Base-by-base conservation (phyloP, 2,888 invertebrate genomes). In the Eulithis prunata region DNA sequence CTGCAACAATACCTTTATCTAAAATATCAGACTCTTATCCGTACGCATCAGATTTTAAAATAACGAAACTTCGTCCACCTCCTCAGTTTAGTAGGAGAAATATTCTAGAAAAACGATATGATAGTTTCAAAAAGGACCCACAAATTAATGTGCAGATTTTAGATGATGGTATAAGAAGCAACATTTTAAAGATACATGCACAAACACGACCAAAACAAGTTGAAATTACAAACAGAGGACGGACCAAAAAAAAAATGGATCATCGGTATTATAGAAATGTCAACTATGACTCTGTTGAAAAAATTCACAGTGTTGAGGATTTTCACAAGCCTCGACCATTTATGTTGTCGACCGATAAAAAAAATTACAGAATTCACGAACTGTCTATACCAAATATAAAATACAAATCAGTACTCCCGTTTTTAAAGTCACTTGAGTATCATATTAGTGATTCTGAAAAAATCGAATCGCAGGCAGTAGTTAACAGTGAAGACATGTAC, bases 91-190 rank as follows among this genome's bases (percentile, higher is more conserved):
- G 82, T 75, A 81, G 84, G 62, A 83, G 75, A 74, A 84, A 79
- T 71, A 71, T 85, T 45, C 76, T 80, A 6, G 80, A 84, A 69
- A 85, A 77, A 68, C 78, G 75, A 14, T 75, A 78, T 47, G 77
- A 80, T 63, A 69, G 78, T 32, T 72, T 69, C 28, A 89, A 87
- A 79, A 82, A 86, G 75, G 83, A 73, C 54, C 84, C 83, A 32
- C 78, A 88, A 77, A 87, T 86, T 57, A 92, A 91, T 75, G 81
- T 93, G 0, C 76, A 91, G 80, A 86, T 90, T 71, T 57, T 90
- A 60, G 80, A 88, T 74, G 78, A 87, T 36, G 84, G 86, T 69
- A 56, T 85, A 46, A 81, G 89, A 77, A 80, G 71, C 71, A 77
- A 78, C 32, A 90, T 89, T 60, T 66, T 88, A 61, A 85, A 82